These are phyloP conservation scores for Indicator indicator DNA, from an alignment of 2,113 vertebrate genomes.

Conservation along the genomic window DNA sequence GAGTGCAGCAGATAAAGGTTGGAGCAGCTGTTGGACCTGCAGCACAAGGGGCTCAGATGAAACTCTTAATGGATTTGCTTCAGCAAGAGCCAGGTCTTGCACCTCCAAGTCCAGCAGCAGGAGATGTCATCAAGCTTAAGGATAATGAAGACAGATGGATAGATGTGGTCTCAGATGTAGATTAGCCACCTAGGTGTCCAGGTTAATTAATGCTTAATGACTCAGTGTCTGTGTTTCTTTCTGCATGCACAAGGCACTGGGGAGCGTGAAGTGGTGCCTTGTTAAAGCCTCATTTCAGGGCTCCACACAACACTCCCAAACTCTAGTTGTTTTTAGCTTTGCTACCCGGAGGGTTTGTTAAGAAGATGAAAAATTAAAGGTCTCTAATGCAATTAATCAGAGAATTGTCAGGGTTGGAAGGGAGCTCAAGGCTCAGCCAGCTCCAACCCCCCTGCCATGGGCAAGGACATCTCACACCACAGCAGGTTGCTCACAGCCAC, in stretches of 20 bases:
- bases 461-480: too few species aligned
- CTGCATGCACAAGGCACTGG: neutral
- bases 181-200: neutral
- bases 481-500: too few species aligned
- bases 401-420: too few species aligned
- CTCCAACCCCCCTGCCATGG: too few species aligned
- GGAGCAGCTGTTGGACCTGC: neutral
- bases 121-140: neutral
- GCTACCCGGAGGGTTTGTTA: neutral
- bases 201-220: neutral
- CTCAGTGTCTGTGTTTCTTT: neutral
- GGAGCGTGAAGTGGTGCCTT: neutral
- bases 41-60: neutral
- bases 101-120: neutral
- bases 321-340: neutral
- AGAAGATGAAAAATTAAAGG: neutral
- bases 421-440: too few species aligned
- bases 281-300: neutral
- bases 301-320: neutral
- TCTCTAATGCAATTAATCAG: neutral
- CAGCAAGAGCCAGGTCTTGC: neutral
- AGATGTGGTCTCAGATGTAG: neutral
- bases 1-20: neutral
- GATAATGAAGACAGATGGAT: neutral
- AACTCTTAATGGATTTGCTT: neutral